Base-by-base conservation (phyloP, 2,113 vertebrate species). In the Trinectes maculatus region DNA sequence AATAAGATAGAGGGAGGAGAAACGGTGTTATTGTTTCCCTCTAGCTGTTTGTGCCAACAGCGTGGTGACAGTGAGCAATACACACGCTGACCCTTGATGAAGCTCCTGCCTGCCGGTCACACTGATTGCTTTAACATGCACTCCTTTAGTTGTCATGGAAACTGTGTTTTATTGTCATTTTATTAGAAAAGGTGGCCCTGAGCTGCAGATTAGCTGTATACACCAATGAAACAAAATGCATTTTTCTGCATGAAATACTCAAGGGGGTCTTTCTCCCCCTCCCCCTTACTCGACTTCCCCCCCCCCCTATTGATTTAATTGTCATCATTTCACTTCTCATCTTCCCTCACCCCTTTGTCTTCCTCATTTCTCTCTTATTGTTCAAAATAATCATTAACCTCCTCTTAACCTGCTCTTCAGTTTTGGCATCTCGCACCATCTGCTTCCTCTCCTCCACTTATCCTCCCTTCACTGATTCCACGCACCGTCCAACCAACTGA, bases 131-230 rank as follows among this genome's bases (percentile, higher is more conserved):
- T 65, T 36, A 79, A 72, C 62, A 73, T 74, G 66, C 56, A 37
- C 65, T 69, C 56, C 70, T 70, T 59, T 74, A 66, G 87, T 91
- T 79, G 76, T 88, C 88, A 91, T 86, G 86, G 87, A 79, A 87
- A 91, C 84, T 9, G 40, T 9, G 40, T 73, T 85, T 70, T 83
- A 87, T 85, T 77, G 74, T 77, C 47, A 48, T 71, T 83, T 88
- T 82, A 82, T 82, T 80, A 74, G 73, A 58, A 72, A 67, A 63
- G 54, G 55, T 43, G 70, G 68, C 77, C 80, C 74, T 73, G 42
- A 83, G 87, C 54, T 65, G 63, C 57, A 54, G 69, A 77, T 83
- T 55, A 66, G 63, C 69, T 57, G 22, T 21, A 73, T 19, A 21
- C 57, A 48, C 47, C 56, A 59, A 34, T 19, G 28, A 54, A 57